Evolutionary conservation across 2,888 invertebrate species (phyloP).

Genomic region (Operophtera brumata): DNA sequence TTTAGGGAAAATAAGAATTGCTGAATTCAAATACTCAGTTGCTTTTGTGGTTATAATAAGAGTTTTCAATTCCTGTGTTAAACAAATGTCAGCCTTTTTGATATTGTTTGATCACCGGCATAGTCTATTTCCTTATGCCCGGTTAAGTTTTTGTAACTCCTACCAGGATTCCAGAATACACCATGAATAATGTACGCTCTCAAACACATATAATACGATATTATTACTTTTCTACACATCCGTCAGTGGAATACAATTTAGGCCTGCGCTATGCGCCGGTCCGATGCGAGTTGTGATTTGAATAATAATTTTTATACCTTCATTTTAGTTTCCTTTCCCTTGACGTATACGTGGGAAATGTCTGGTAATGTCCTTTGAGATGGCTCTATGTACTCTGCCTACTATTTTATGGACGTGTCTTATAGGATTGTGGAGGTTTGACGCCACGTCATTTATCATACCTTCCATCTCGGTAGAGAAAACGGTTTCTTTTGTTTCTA

Average conservation of each 20-base stretch:
- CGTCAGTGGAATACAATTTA: constrained; percentile 74
- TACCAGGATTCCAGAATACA: constrained; percentile 13
- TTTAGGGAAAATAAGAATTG: no score
- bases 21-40: no score
- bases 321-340: constrained; percentile 77
- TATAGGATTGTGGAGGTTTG: constrained; percentile 24
- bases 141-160: constrained; percentile 14
- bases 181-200: constrained; percentile 35
- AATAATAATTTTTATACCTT: constrained; percentile 77
- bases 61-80: no score
- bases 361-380: constrained; percentile 66
- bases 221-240: constrained; percentile 68
- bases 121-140: not conserved
- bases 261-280: constrained; percentile 68
- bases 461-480: constrained; percentile 11
- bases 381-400: constrained; percentile 44
- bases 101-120: not conserved
- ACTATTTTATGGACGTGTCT: constrained; percentile 36
- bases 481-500: constrained; percentile 4
- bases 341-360: constrained; percentile 74
- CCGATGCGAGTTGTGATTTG: constrained; percentile 71
- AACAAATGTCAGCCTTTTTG: no score
- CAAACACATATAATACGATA: constrained; percentile 50
- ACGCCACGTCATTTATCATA: constrained; percentile 11
- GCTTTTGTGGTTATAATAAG: no score